These are phyloP conservation scores for Vidua chalybeata DNA, from an alignment of 2,113 vertebrate species.

Conservation along the genomic window DNA sequence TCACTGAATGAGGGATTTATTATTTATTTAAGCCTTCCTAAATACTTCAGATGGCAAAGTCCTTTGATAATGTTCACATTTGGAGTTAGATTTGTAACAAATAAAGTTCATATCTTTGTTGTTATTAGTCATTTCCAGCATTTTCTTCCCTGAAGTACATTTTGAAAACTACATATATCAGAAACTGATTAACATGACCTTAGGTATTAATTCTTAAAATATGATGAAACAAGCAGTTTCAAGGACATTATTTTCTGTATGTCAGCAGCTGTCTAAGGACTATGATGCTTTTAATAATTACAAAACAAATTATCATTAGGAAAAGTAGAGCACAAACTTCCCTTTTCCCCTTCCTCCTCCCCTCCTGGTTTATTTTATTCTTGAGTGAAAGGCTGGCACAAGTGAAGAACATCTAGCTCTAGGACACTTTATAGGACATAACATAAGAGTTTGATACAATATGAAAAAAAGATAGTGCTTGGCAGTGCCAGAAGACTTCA, in stretches of 20 bases:
- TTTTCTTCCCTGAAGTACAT: conserved; percentile 76
- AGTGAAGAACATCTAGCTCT: conserved; percentile 32
- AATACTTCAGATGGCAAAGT: conserved; percentile 69
- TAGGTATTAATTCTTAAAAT: conserved; percentile 78
- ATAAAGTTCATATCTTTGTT: conserved; percentile 76
- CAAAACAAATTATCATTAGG: conserved; percentile 55
- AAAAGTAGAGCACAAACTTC: conserved; percentile 47
- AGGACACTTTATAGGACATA: conserved; percentile 23
- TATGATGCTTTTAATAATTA: conserved; percentile 72
- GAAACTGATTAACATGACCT: conserved; percentile 82
- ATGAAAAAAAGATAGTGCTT: background rate
- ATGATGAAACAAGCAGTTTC: conserved; percentile 76
- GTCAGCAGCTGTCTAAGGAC: conserved; percentile 74
- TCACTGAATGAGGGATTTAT: conserved; percentile 66
- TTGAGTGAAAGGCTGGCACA: background rate
- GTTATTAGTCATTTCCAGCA: conserved; percentile 72
- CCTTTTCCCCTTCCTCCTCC: background rate
- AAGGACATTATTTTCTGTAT: conserved; percentile 71
- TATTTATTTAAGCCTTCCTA: conserved; percentile 77
- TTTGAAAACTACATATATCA: conserved; percentile 80
- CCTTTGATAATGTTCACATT: conserved; percentile 47
- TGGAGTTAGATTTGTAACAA: conserved; percentile 37
- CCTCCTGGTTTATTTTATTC: background rate
- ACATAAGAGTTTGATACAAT: background rate
- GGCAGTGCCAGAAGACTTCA: conserved; percentile 27